A percentile compares a stretch with the other conserved stretches of the same genome.
phyloP scores from a whole-genome alignment of 2,113 vertebrate genomes.

The Boulengeromyrus knoepffleri region DNA sequence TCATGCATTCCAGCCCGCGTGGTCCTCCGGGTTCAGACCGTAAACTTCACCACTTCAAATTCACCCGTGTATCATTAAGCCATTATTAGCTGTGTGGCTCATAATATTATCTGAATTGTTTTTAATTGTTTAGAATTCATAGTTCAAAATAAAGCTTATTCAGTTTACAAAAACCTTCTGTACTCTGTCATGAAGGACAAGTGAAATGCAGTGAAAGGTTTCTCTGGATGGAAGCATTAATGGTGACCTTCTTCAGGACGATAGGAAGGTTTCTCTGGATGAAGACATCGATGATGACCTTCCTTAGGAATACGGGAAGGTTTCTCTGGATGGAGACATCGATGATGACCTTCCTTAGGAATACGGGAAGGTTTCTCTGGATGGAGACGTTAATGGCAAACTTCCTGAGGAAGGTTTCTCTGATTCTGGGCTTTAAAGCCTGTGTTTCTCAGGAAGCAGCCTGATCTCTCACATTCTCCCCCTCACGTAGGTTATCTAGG shows the following conservation, averaged over 20 bases:
- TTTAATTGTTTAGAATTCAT: conserved; percentile 44
- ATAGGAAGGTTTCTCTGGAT: conserved; percentile 24
- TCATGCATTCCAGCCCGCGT: neutral
- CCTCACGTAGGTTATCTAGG: neutral
- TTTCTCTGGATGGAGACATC: neutral
- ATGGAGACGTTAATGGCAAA: neutral
- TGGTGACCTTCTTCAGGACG: conserved; percentile 35
- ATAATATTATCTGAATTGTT: conserved; percentile 31
- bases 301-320: neutral
- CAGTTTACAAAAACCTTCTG: conserved; percentile 42
- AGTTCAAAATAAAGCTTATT: conserved; percentile 38
- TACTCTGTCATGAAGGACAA: conserved; percentile 24
- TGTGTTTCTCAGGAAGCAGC: neutral
- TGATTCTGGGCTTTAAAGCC: neutral
- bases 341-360: neutral
- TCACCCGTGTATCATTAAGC: neutral
- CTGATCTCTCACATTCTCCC: neutral
- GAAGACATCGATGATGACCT: conserved; percentile 15
- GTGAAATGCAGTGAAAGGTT: conserved; percentile 29
- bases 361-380: neutral
- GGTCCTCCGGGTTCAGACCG: neutral
- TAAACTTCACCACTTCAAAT: neutral
- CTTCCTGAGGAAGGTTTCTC: neutral
- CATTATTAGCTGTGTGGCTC: neutral
- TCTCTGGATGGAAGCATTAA: neutral